Percentiles rank a stretch among this genome's conserved stretches.
These are phyloP conservation scores for Scopus umbretta DNA, from an alignment of 2,113 vertebrate species.

Conservation along the genomic window DNA sequence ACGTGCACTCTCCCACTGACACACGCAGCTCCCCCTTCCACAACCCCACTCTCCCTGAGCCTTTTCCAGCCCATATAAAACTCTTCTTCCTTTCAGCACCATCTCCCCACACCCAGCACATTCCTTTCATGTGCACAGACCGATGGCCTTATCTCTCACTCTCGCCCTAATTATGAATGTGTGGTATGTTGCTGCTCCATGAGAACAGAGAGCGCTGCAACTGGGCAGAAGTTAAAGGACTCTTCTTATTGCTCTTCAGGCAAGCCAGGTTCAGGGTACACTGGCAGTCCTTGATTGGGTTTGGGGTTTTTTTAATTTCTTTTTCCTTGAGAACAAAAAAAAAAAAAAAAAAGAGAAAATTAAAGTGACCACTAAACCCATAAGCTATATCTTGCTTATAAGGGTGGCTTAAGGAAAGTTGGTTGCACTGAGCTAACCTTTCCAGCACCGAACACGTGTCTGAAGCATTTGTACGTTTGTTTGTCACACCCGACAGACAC, in stretches of 20 bases:
- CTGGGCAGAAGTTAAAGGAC: neutral
- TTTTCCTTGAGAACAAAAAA: neutral
- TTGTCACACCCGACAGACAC: neutral
- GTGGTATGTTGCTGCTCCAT: conserved; percentile 37
- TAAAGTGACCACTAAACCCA: neutral
- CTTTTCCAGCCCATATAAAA: neutral
- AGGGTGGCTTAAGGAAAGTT: neutral
- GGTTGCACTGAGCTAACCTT: neutral
- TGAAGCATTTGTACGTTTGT: neutral
- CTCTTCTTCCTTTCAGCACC: conserved; percentile 40
- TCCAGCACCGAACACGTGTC: rapidly evolving
- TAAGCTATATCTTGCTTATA: neutral
- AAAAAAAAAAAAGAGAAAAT: too few species aligned
- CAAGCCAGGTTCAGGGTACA: neutral
- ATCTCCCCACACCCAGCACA: conserved; percentile 11
- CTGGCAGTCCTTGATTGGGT: neutral
- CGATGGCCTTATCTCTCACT: neutral
- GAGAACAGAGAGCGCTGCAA: neutral
- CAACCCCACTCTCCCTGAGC: neutral
- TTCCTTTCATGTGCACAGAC: conserved; percentile 39
- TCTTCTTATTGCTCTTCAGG: neutral
- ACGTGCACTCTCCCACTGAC: neutral
- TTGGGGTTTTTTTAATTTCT: neutral
- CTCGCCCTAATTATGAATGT: conserved; percentile 27
- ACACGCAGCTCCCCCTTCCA: neutral